Conservation (phyloP, 2,797 vertebrate species). For the Malacoraja senta region DNA sequence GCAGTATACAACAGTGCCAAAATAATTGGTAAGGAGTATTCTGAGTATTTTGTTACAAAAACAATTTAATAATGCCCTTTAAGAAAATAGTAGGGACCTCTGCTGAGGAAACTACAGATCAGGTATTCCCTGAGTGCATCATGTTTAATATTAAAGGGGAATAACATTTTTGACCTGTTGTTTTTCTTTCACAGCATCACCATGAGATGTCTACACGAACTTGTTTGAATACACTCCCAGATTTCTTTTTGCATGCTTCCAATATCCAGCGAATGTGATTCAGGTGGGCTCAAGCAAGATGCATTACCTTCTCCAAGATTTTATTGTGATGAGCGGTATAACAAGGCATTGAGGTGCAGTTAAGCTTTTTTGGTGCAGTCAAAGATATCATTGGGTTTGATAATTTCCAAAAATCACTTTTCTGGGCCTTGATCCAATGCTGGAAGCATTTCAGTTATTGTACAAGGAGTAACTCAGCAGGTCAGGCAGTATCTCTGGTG, state of each 20-base stretch:
- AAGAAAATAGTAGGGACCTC: too few species aligned
- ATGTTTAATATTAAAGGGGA: too few species aligned
- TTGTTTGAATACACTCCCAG: neutral
- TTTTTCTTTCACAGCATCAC: too few species aligned
- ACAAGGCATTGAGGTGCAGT: neutral
- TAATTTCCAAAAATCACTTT: neutral
- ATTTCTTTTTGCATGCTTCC: neutral
- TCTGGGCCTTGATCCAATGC: neutral
- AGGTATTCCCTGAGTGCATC: too few species aligned
- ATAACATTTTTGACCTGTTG: too few species aligned
- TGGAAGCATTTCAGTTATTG: neutral
- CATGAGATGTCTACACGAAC: neutral
- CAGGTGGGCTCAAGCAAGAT: neutral
- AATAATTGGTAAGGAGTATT: too few species aligned
- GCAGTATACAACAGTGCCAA: too few species aligned
- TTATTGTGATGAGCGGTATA: neutral
- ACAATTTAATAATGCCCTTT: too few species aligned
- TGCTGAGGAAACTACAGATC: too few species aligned
- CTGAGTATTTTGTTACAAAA: too few species aligned
- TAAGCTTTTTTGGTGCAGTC: neutral
- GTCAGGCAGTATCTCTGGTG: too few species aligned
- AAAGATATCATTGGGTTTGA: neutral
- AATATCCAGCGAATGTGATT: neutral
- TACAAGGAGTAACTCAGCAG: neutral
- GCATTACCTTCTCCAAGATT: neutral